Evolutionary conservation across 2,888 invertebrate genomes (phyloP).

Genomic region (Dolichopus griseipennis): DNA sequence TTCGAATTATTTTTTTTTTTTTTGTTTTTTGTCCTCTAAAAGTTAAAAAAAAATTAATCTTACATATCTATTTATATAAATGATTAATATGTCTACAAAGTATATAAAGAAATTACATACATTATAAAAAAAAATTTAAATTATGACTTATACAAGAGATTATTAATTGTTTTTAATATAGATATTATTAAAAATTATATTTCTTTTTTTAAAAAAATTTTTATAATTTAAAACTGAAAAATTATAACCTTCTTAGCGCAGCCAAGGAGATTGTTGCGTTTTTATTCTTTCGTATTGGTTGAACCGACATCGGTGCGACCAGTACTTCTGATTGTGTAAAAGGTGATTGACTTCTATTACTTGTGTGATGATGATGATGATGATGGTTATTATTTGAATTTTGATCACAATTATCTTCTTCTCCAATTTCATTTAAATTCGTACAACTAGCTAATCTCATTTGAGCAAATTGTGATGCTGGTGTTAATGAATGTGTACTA

Average conservation of each 20-base stretch:
- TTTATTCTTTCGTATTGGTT: conserved; percentile 72
- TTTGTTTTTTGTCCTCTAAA: too few species aligned
- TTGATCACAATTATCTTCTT: conserved; percentile 39
- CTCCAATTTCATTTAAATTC: conserved; percentile 73
- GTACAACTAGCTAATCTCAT: conserved; percentile 80
- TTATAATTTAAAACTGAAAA: too few species aligned
- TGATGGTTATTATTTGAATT: conserved; percentile 17
- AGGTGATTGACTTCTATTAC: conserved; percentile 29
- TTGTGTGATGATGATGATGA: background rate
- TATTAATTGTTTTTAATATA: too few species aligned
- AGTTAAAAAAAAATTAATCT: too few species aligned
- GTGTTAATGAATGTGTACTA: conserved; percentile 72
- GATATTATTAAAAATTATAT: too few species aligned
- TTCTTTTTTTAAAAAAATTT: too few species aligned
- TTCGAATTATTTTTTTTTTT: too few species aligned
- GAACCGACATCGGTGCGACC: conserved; percentile 73
- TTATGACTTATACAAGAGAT: too few species aligned
- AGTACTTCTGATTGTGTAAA: conserved; percentile 51
- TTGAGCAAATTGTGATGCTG: conserved; percentile 73
- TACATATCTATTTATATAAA: too few species aligned
- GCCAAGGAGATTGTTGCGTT: conserved; percentile 56
- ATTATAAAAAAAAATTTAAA: too few species aligned
- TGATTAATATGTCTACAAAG: too few species aligned
- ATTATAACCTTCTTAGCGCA: conserved; percentile 48
- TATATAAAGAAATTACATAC: too few species aligned